phyloP scores from a whole-genome alignment of 2,888 invertebrate genomes.

The Drosophila meridiana region DNA sequence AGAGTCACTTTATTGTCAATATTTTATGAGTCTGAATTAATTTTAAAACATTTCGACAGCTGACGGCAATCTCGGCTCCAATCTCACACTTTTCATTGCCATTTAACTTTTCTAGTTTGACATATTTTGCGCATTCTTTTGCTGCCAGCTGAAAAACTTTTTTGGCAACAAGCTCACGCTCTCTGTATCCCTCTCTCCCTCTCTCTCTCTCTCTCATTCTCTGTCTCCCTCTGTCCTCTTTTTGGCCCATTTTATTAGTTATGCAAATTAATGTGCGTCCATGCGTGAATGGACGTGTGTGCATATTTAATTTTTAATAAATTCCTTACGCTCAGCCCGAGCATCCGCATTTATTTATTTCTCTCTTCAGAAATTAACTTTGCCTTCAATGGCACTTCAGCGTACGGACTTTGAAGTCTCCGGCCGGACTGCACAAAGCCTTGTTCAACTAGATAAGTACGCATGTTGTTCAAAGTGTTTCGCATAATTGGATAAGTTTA shows the following conservation, averaged over 20 bases:
- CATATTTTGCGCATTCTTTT: conserved; percentile 61
- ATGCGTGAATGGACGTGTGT: conserved; percentile 66
- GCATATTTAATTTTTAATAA: conserved; percentile 69
- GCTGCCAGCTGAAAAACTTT: conserved; percentile 46
- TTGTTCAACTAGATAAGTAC: conserved; percentile 8
- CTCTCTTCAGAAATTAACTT: conserved; percentile 9
- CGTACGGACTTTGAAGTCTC: neutral
- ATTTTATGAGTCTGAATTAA: conserved; percentile 80
- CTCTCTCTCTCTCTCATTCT: neutral
- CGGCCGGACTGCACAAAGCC: neutral
- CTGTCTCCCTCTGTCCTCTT: neutral
- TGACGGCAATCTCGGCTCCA: conserved; percentile 42
- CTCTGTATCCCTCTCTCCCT: neutral
- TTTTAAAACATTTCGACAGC: conserved; percentile 74
- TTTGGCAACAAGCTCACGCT: conserved; percentile 11
- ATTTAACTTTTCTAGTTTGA: conserved; percentile 71
- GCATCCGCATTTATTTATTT: conserved; percentile 5
- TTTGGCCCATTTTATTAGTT: conserved; percentile 66
- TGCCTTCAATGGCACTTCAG: conserved; percentile 3
- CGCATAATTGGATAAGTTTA: conserved; percentile 55
- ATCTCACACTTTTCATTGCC: conserved; percentile 53
- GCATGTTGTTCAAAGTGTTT: neutral
- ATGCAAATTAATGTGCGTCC: conserved; percentile 79
- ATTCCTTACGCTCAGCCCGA: conserved; percentile 1
- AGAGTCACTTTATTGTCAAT: conserved; percentile 63